Conservation (phyloP, 2,888 invertebrate species). For the Drosophila nr. fundita region DNA sequence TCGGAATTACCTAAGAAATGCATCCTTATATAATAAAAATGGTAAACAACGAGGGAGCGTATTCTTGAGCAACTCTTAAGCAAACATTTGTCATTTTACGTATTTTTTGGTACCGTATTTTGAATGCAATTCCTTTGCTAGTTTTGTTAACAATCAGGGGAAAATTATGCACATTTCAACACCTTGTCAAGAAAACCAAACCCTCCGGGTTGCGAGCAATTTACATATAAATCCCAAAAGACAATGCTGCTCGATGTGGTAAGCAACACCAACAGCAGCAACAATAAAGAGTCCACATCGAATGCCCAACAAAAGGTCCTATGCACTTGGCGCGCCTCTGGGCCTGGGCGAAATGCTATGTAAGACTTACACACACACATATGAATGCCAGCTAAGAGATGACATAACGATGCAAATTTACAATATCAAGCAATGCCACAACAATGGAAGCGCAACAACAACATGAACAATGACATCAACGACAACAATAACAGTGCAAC, state of each 20-base stretch:
- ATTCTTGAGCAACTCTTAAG: neutral
- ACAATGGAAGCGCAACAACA: slow-evolving; percentile 36
- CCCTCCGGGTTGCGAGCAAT: slow-evolving; percentile 23
- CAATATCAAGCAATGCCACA: slow-evolving; percentile 39
- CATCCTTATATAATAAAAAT: neutral
- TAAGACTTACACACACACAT: slow-evolving; percentile 26
- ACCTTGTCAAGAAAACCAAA: slow-evolving; percentile 12
- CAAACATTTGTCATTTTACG: too few relatives aligned
- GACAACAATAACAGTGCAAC: slow-evolving; percentile 20
- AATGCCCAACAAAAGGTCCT: slow-evolving; percentile 58
- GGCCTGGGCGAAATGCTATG: slow-evolving; percentile 12
- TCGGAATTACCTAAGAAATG: too few relatives aligned
- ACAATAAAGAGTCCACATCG: slow-evolving; percentile 29
- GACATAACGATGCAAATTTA: slow-evolving; percentile 61
- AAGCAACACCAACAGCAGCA: slow-evolving; percentile 27
- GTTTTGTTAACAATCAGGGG: slow-evolving; percentile 13
- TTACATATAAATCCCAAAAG: slow-evolving; percentile 48
- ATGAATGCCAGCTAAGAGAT: slow-evolving; percentile 50
- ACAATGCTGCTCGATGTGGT: slow-evolving; percentile 57
- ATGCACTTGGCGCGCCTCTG: slow-evolving; percentile 60
- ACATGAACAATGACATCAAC: neutral
- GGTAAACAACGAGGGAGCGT: too few relatives aligned
- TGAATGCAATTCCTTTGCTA: neutral
- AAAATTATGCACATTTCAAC: slow-evolving; percentile 41
- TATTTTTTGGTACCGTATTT: neutral